phyloP scores from a whole-genome alignment of 1,140 invertebrate genomes.

The Phymorhynchus buccinoides region DNA sequence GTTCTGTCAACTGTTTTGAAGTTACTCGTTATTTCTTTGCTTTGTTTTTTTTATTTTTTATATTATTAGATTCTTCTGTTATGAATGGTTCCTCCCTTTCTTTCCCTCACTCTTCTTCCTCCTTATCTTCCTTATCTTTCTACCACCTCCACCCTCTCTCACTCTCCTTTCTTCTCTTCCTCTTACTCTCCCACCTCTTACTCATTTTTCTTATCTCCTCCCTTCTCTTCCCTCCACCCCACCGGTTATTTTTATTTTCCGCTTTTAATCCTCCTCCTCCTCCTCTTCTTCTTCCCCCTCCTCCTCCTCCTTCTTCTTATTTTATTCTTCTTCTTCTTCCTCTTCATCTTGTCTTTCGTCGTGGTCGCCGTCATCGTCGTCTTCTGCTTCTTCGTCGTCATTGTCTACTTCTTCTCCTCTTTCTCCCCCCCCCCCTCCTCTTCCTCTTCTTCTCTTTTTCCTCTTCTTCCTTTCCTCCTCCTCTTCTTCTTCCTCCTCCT shows the following conservation, averaged over 20 bases:
- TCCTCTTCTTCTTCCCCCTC: neutral
- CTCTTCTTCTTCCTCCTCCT: neutral
- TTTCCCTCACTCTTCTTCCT: neutral
- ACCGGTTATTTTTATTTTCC: too few relatives aligned
- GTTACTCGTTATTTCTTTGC: too few relatives aligned
- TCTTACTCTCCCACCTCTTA: too few relatives aligned
- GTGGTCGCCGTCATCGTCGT: too few relatives aligned
- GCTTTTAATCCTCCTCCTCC: neutral
- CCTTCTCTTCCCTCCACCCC: neutral
- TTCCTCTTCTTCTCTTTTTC: neutral
- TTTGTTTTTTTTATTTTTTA: too few relatives aligned
- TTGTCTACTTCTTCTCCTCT: neutral
- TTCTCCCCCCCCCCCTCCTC: neutral
- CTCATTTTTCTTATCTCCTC: too few relatives aligned
- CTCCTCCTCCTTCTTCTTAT: neutral
- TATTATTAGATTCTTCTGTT: neutral
- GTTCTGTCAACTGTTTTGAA: too few relatives aligned
- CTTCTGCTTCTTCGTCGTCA: neutral
- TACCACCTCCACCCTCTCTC: neutral
- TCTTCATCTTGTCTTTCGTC: neutral
- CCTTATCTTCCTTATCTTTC: too few relatives aligned
- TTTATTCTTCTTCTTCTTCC: neutral
- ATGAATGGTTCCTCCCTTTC: neutral
- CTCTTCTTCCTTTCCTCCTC: neutral
- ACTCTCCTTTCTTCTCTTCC: neutral